phyloP scores from a whole-genome alignment of 2,113 vertebrate species.

The Heptranchias perlo region DNA sequence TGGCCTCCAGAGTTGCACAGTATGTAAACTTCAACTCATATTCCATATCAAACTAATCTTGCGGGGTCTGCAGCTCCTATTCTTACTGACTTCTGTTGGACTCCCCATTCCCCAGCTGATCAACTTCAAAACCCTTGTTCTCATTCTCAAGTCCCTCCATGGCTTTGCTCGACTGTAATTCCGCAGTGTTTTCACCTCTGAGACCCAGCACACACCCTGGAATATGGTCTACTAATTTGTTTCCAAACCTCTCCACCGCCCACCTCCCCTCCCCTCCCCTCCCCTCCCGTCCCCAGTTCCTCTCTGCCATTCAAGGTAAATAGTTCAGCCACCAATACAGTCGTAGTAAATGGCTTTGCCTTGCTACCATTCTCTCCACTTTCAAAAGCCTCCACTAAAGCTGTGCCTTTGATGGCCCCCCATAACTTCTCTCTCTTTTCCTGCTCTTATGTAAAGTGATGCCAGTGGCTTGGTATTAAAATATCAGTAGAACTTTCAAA shows the following conservation, averaged over 20 bases:
- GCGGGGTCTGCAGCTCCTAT: neutral
- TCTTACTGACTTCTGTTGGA: neutral
- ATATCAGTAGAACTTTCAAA: neutral
- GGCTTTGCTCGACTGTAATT: neutral
- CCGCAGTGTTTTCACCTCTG: neutral
- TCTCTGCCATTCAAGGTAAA: neutral
- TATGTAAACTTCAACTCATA: neutral
- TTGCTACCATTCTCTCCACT: neutral
- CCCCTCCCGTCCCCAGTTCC: neutral
- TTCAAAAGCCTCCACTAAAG: neutral
- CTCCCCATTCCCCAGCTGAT: neutral
- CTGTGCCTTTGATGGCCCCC: neutral
- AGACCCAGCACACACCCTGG: neutral
- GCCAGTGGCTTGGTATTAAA: neutral
- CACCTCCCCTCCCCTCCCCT: too few species aligned
- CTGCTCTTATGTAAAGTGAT: neutral
- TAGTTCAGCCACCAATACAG: neutral
- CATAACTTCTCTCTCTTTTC: neutral
- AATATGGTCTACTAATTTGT: neutral
- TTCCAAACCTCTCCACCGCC: neutral
- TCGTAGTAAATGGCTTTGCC: neutral
- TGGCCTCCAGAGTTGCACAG: neutral
- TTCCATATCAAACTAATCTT: neutral
- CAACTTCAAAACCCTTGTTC: neutral
- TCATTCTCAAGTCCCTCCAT: neutral